Conservation (phyloP, 1,140 invertebrate species). For the Plectrocnemia conspersa region DNA sequence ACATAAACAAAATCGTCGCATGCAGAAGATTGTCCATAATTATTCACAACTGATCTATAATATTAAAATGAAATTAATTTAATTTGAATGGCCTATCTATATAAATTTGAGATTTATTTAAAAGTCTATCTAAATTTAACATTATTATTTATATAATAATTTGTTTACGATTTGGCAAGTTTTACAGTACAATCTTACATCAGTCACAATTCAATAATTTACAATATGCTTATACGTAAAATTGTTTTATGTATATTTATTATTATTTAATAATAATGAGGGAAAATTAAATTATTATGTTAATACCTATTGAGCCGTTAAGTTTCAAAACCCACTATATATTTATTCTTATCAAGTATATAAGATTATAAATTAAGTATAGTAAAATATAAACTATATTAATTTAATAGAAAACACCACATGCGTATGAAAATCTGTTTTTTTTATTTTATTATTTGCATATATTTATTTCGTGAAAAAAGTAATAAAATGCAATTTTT, state of each 20-base stretch:
- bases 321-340: neutral
- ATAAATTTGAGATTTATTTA: conserved; percentile 27
- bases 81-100: conserved; percentile 8
- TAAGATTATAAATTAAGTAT: no score
- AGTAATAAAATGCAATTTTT: no score
- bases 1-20: no score
- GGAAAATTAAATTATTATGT: neutral
- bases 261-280: neutral
- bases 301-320: neutral
- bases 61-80: no score
- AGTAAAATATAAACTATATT: no score
- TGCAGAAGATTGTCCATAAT: no score
- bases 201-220: conserved; percentile 12
- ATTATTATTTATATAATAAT: conserved; percentile 7
- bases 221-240: neutral
- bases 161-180: conserved; percentile 28
- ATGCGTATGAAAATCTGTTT: no score
- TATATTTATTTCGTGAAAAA: no score
- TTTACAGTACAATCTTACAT: conserved; percentile 17
- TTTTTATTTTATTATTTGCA: no score
- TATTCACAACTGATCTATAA: no score
- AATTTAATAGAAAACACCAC: no score
- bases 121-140: conserved; percentile 26
- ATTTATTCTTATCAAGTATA: neutral
- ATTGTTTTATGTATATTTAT: neutral